These are phyloP conservation scores for Chymomyza costata DNA, from an alignment of 1,140 invertebrate species.

Conservation along the genomic window DNA sequence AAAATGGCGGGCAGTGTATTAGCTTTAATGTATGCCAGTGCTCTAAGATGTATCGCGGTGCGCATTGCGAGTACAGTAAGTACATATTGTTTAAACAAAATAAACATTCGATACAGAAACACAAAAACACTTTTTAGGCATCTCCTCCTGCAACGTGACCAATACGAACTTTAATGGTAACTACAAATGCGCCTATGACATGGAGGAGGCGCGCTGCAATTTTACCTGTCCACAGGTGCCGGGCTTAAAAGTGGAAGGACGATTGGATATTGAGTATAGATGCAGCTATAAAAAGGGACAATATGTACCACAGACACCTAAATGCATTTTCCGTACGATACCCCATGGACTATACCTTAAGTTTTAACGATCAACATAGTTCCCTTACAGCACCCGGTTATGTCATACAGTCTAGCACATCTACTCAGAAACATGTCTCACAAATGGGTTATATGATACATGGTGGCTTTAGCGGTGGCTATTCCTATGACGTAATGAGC, in stretches of 20 bases:
- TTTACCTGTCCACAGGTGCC: constrained; percentile 80
- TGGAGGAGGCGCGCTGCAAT: constrained; percentile 79
- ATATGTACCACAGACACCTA: constrained; percentile 84
- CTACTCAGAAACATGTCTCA: constrained; percentile 14
- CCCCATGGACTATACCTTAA: neutral
- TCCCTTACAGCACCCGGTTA: constrained; percentile 48
- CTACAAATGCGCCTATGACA: constrained; percentile 81
- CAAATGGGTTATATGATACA: constrained; percentile 29
- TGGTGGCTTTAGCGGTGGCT: constrained; percentile 26
- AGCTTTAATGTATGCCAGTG: constrained; percentile 86
- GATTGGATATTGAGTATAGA: constrained; percentile 77
- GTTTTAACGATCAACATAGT: neutral
- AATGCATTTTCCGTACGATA: constrained; percentile 82
- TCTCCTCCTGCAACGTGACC: constrained; percentile 55
- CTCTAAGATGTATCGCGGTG: constrained; percentile 82
- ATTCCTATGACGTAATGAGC: constrained; percentile 29
- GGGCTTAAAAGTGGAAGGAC: constrained; percentile 77
- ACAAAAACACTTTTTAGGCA: constrained; percentile 30
- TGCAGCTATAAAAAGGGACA: constrained; percentile 82
- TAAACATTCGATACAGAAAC: no score
- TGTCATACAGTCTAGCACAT: constrained; percentile 27
- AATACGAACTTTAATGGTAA: constrained; percentile 82
- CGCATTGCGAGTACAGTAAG: constrained; percentile 87
- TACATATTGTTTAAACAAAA: no score
- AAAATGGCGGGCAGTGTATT: constrained; percentile 86